Evolutionary conservation across 2,888 invertebrate genomes (phyloP).

Genomic region (Alviniconcha strummeri): DNA sequence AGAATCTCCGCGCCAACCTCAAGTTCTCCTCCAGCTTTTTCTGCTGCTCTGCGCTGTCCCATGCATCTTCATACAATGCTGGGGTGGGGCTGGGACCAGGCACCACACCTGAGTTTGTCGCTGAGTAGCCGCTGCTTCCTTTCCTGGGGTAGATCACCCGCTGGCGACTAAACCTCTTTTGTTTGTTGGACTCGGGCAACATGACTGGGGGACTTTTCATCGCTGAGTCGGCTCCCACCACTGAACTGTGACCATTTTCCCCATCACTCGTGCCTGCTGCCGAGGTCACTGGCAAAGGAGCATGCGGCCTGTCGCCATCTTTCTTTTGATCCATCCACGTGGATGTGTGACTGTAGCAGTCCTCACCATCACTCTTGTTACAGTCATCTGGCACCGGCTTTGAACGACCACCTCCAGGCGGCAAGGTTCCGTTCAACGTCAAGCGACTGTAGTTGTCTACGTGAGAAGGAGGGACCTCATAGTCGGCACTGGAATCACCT

Average conservation of each 20-base stretch:
- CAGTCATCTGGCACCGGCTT: background rate
- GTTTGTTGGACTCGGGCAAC: background rate
- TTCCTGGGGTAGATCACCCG: constrained; percentile 1
- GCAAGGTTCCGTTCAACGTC: background rate
- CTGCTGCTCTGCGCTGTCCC: constrained; percentile 62
- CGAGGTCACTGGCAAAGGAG: too few relatives aligned
- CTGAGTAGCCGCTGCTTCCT: background rate
- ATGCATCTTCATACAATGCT: constrained; percentile 59
- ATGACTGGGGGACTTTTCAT: background rate
- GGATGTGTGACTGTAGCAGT: constrained; percentile 4
- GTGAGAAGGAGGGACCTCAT: constrained; percentile 3
- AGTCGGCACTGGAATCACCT: background rate
- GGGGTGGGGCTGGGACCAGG: background rate
- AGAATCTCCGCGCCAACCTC: constrained; percentile 46
- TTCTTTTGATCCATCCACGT: background rate
- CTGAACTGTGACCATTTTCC: background rate
- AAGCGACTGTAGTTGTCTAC: background rate
- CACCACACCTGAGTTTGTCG: too few relatives aligned
- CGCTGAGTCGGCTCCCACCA: background rate
- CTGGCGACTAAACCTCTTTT: constrained; percentile 2
- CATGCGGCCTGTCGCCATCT: too few relatives aligned
- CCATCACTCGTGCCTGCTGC: too few relatives aligned
- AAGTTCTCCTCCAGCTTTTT: constrained; percentile 61
- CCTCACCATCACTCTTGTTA: background rate
- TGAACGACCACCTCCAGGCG: background rate